Percentiles rank a stretch among this genome's conserved stretches.
These are phyloP conservation scores for Leiothrix lutea DNA, from an alignment of 2,113 vertebrate genomes.

Conservation along the genomic window DNA sequence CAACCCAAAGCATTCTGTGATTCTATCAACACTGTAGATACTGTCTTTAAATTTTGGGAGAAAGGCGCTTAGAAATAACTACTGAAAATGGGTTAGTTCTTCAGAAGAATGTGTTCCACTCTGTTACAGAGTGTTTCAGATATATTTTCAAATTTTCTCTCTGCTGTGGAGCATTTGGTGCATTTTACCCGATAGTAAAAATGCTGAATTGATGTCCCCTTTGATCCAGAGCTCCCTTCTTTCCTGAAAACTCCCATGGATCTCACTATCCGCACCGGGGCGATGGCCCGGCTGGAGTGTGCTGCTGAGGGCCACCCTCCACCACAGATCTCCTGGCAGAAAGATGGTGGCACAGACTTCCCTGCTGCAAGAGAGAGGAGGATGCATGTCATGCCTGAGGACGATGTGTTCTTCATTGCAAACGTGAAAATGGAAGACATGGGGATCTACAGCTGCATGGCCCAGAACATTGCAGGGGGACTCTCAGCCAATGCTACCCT, in stretches of 20 bases:
- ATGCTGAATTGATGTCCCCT: neutral
- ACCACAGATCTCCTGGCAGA: conserved; percentile 85
- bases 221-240: conserved; percentile 78
- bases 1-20: neutral
- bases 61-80: neutral
- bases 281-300: conserved; percentile 82
- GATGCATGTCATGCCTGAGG: conserved; percentile 85
- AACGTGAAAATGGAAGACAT: conserved; percentile 84
- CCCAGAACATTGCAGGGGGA: conserved; percentile 77
- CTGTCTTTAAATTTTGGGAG: neutral
- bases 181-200: neutral
- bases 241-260: conserved; percentile 86
- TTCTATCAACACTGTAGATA: neutral
- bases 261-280: conserved; percentile 79
- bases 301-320: conserved; percentile 81
- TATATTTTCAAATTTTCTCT: neutral
- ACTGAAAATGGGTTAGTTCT: neutral
- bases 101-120: neutral
- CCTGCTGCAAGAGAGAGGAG: conserved; percentile 84
- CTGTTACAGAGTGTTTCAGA: neutral
- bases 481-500: conserved; percentile 80
- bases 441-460: conserved; percentile 84
- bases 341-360: conserved; percentile 84
- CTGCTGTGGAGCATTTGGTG: neutral
- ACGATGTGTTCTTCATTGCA: conserved; percentile 84